Conservation (phyloP, 2,797 vertebrate species). For the Cossypha niveicapilla region DNA sequence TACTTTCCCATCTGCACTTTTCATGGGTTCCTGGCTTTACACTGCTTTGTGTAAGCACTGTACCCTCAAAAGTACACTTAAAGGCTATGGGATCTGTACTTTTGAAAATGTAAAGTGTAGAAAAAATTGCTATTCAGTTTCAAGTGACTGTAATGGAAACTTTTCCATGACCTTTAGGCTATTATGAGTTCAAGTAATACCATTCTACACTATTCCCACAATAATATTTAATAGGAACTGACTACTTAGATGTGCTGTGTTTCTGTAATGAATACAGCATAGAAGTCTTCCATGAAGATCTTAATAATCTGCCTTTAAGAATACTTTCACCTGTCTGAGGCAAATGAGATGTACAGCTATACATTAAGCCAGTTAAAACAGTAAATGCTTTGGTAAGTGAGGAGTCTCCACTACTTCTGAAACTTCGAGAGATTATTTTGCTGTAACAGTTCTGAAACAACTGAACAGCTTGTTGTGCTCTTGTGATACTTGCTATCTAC, state of each 20-base stretch:
- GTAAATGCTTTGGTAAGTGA: background rate
- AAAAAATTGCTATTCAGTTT: background rate
- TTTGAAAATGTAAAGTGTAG: background rate
- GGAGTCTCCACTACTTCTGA: background rate
- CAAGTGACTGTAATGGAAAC: background rate
- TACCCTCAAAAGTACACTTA: background rate
- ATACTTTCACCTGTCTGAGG: background rate
- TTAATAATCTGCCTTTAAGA: background rate
- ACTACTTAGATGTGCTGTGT: rapidly evolving
- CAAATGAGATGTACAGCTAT: background rate
- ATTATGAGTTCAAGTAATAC: background rate
- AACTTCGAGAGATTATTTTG: background rate
- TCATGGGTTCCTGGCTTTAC: background rate
- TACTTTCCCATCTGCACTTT: conserved; percentile 10
- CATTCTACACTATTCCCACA: background rate
- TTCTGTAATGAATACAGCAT: background rate
- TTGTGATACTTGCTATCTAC: background rate
- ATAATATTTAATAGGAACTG: background rate
- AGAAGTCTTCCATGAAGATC: background rate
- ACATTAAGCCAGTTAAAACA: background rate
- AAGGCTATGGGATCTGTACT: background rate
- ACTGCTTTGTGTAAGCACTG: background rate
- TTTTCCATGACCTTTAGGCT: background rate
- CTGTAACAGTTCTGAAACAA: background rate
- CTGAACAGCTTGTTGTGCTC: background rate